Evolutionary conservation across 2,797 vertebrate species (phyloP).

Genomic region (Scomberomorus guttatus): DNA sequence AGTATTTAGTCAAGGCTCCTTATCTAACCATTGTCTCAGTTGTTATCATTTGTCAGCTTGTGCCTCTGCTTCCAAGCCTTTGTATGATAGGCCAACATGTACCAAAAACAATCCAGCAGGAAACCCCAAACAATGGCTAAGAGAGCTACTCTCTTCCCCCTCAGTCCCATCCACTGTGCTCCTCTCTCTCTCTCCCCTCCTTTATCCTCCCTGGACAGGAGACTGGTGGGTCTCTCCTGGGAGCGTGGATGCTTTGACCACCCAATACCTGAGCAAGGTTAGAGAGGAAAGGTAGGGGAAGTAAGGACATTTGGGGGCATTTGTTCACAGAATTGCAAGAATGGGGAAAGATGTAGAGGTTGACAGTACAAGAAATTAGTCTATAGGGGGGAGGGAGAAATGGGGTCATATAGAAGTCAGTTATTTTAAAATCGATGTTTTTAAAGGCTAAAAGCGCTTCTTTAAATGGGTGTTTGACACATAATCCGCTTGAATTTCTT

Average conservation of each 20-base stretch:
- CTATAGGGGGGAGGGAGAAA: neutral
- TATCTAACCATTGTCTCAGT: constrained; percentile 42
- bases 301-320: neutral
- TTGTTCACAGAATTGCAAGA: neutral
- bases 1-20: neutral
- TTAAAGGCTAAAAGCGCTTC: constrained; percentile 28
- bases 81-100: constrained; percentile 46
- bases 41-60: constrained; percentile 56
- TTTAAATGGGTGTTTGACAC: neutral
- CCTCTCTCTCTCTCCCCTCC: neutral
- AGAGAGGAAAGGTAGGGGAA: neutral
- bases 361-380: neutral
- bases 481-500: neutral
- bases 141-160: constrained; percentile 33
- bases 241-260: neutral
- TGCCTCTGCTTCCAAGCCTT: constrained; percentile 39
- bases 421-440: constrained; percentile 29
- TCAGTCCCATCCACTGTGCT: neutral
- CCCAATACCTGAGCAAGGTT: neutral
- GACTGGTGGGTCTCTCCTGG: constrained; percentile 16
- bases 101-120: constrained; percentile 67
- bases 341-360: neutral
- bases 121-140: constrained; percentile 71
- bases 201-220: neutral
- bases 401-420: constrained; percentile 25